A percentile compares a stretch with the other conserved stretches of the same genome.
phyloP scores from a whole-genome alignment of 1,140 invertebrate genomes.

The Carposina sasakii region DNA sequence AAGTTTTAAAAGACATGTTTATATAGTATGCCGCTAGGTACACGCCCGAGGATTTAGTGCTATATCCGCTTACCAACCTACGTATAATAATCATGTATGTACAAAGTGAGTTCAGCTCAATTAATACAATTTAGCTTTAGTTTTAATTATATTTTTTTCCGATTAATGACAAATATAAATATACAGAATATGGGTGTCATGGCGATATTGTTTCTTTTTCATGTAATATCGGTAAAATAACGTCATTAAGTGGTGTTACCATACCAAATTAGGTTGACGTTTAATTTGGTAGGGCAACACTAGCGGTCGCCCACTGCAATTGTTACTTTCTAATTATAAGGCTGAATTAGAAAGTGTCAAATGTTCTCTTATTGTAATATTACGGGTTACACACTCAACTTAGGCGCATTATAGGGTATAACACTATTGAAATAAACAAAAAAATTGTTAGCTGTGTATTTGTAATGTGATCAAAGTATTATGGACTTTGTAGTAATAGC shows the following conservation, averaged over 20 bases:
- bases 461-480: slow-evolving; percentile 58
- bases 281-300: slow-evolving; percentile 17
- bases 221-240: not conserved
- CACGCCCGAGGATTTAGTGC: no score
- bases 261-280: not conserved
- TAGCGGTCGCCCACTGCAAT: slow-evolving; percentile 42
- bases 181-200: slow-evolving; percentile 42
- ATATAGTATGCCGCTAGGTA: no score
- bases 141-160: slow-evolving; percentile 50
- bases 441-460: slow-evolving; percentile 44
- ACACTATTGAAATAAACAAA: slow-evolving; percentile 26
- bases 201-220: slow-evolving; percentile 13
- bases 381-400: slow-evolving; percentile 29
- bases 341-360: slow-evolving; percentile 70
- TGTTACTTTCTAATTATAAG: slow-evolving; percentile 67
- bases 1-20: slow-evolving; percentile 46
- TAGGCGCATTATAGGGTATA: slow-evolving; percentile 32
- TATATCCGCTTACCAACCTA: no score
- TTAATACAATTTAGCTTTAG: slow-evolving; percentile 66
- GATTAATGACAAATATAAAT: slow-evolving; percentile 54
- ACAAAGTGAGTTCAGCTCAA: not conserved
- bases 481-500: slow-evolving; percentile 57
- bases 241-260: not conserved
- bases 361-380: slow-evolving; percentile 25
- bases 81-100: not conserved